These are phyloP conservation scores for Astreopora myriophthalma DNA, from an alignment of 64 coral and sea anemone species.

Conservation along the genomic window DNA sequence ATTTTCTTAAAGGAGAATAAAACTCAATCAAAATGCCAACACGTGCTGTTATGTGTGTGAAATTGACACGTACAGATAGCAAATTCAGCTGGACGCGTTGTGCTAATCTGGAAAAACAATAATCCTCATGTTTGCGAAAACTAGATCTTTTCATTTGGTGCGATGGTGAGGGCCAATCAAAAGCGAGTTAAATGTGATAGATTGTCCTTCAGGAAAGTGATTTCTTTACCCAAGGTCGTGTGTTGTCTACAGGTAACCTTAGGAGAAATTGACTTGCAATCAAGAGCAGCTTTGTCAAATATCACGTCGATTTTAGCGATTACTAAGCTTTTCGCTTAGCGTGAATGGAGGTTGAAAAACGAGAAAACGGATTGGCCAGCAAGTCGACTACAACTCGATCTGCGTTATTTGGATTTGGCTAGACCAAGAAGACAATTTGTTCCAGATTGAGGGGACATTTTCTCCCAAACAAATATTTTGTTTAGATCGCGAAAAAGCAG, in stretches of 20 bases:
- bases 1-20: background rate
- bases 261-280: slow-evolving; percentile 59
- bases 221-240: slow-evolving; percentile 85
- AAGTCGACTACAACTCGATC: no score
- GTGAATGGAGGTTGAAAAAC: background rate
- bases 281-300: background rate
- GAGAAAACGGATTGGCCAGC: background rate
- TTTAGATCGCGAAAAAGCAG: slow-evolving; percentile 39
- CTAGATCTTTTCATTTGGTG: slow-evolving; percentile 77
- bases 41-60: slow-evolving; percentile 19
- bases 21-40: slow-evolving; percentile 4
- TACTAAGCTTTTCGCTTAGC: background rate
- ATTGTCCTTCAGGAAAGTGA: slow-evolving; percentile 72
- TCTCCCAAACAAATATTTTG: slow-evolving; percentile 28
- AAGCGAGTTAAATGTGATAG: slow-evolving; percentile 49
- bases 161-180: slow-evolving; percentile 76
- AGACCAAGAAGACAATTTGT: background rate
- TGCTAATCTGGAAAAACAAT: slow-evolving; percentile 94
- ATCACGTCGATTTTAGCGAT: background rate
- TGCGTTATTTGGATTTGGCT: background rate
- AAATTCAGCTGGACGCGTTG: slow-evolving; percentile 42
- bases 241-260: slow-evolving; percentile 57
- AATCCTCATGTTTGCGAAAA: slow-evolving; percentile 93
- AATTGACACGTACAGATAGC: slow-evolving; percentile 8
- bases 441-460: background rate